Base-by-base conservation (phyloP, 2,113 vertebrate genomes). In the Scalopus aquaticus region DNA sequence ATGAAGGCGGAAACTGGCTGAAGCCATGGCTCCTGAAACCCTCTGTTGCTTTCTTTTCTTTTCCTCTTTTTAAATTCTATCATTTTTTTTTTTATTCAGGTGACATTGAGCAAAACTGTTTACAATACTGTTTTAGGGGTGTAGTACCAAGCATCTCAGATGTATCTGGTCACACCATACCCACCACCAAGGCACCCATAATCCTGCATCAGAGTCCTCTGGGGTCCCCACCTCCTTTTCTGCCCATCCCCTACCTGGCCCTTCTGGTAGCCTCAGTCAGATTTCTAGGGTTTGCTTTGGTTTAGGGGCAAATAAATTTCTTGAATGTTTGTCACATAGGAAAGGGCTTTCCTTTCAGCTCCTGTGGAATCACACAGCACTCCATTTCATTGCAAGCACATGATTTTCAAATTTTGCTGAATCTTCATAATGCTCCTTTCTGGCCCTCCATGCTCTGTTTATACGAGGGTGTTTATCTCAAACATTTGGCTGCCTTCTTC, bases 311-410 rank as follows among this genome's bases (percentile, higher is more conserved):
- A 37, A 26, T 51, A 46, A 35, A 60, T 22, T 6, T 28, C 83
- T 62, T 28, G 20, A 30, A 44, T 32, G 28, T 28, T 17, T 32
- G 16, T 20, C 22, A 26, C 1, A 35, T 15, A 83, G 39, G 6
- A 22, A 62, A 64, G 51, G 5, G 0, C 16, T 12, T 64, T 13
- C 32, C 0, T 19, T 65, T 58, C 28, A 6, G 10, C 3, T 62
- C 32, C 58, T 49, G 4, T 6, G 0, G 16, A 62, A 16, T 19
- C 17, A 13, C 6, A 17, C 3, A 5, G 5, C 4, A 42, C 9
- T 35, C 67, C 82, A 67, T 11, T 70, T 35, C 67, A 70, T 35
- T 3, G 85, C 22, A 96, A 83, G 28, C 0, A 54, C 22, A 13
- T 28, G 22, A 35, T 32, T 72, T n/a, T 85, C 37, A 9, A 65